Conservation (phyloP, 2,888 invertebrate genomes). For the Chaetogeoica ovagalla region DNA sequence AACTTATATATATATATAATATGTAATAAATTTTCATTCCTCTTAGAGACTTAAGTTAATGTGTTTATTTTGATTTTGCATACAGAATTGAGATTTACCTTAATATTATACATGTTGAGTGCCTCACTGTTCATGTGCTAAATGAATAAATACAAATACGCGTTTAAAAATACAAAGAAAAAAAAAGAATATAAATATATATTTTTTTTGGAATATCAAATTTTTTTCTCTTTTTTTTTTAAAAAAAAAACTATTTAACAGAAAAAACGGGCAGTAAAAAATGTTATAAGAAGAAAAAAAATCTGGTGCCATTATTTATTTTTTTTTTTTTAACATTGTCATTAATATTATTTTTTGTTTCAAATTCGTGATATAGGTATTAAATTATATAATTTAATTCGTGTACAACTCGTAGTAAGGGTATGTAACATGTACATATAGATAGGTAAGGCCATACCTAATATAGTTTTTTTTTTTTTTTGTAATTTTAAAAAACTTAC, state of each 20-base stretch:
- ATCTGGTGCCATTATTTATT: constrained; percentile 38
- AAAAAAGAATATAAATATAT: no score
- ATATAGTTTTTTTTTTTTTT: background rate
- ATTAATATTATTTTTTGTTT: constrained; percentile 24
- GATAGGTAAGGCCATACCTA: constrained; percentile 42
- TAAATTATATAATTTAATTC: constrained; percentile 36
- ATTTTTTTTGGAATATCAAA: no score
- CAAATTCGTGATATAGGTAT: constrained; percentile 43
- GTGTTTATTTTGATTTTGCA: constrained; percentile 27
- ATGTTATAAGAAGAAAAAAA: background rate
- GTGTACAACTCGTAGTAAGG: constrained; percentile 21
- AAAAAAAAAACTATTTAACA: no score
- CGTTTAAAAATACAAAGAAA: no score
- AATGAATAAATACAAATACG: no score
- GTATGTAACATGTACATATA: constrained; percentile 37
- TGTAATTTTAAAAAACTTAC: constrained; percentile 35
- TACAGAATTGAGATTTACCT: background rate
- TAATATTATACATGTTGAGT: background rate
- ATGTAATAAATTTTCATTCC: constrained; percentile 49
- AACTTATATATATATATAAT: constrained; percentile 4
- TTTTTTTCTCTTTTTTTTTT: no score
- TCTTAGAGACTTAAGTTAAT: constrained; percentile 40
- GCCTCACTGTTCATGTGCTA: no score
- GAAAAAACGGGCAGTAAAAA: constrained; percentile 8
- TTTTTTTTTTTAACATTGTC: constrained; percentile 11